Evolutionary conservation across 2,113 vertebrate genomes (phyloP).

Genomic region (Clarias gariepinus): DNA sequence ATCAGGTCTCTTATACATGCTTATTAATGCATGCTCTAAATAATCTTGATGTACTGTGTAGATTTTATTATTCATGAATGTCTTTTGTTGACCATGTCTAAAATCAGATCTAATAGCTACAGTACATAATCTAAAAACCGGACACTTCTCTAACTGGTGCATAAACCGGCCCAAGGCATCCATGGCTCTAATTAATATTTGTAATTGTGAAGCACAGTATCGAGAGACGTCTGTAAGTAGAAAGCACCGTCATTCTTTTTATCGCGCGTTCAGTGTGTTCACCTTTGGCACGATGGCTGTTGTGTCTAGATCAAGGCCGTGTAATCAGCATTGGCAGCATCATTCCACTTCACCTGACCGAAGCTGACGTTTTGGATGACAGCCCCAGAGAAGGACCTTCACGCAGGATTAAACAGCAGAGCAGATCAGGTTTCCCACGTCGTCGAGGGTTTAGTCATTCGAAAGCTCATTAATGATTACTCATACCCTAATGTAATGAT

Average conservation of each 20-base stretch:
- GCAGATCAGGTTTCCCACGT: conserved; percentile 10
- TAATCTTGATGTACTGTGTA: neutral
- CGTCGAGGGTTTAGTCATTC: neutral
- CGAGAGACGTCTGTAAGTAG: neutral
- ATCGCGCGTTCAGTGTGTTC: neutral
- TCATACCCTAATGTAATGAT: conserved; percentile 25
- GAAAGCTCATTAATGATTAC: conserved; percentile 25
- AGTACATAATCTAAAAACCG: neutral
- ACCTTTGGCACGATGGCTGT: neutral
- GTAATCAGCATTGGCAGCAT: conserved; percentile 48
- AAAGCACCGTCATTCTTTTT: neutral
- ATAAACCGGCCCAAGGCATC: neutral
- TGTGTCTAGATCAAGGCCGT: conserved; percentile 34
- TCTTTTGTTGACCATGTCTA: no score
- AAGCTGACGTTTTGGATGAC: conserved; percentile 33
- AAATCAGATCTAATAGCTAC: no score
- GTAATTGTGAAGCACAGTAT: neutral
- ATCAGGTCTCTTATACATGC: conserved; percentile 10
- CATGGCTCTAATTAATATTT: neutral
- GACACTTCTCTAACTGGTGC: neutral
- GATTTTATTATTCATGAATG: neutral
- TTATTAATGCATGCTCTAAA: neutral
- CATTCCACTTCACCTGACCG: conserved; percentile 39
- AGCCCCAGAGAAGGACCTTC: conserved; percentile 25
- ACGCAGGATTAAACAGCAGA: conserved; percentile 21